Conservation (phyloP, 1,140 invertebrate species). For the Hestina assimilis region DNA sequence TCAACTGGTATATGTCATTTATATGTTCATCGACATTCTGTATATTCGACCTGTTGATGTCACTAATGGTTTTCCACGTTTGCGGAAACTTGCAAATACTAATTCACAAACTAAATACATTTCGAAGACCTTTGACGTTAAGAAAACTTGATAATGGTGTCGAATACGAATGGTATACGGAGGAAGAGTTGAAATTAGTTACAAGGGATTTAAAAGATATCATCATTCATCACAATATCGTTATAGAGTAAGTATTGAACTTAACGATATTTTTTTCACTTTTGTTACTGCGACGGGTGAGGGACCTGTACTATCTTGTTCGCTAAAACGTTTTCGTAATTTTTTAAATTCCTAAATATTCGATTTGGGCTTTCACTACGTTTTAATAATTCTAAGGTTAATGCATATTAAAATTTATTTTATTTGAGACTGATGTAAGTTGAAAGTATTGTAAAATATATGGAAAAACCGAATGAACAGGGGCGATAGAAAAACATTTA, state of each 20-base stretch:
- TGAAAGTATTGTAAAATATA: no score
- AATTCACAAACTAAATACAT: constrained; percentile 25
- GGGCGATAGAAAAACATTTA: no score
- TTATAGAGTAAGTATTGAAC: constrained; percentile 36
- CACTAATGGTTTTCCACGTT: constrained; percentile 33
- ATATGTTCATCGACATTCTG: constrained; percentile 23
- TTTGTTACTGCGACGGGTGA: no score
- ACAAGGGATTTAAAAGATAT: constrained; percentile 9
- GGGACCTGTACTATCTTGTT: no score
- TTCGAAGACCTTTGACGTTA: constrained; percentile 13
- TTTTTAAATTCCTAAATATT: no score
- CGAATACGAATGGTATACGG: constrained; percentile 18
- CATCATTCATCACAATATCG: constrained; percentile 27
- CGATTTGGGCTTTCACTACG: no score
- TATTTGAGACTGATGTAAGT: no score
- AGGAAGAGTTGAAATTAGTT: constrained; percentile 19
- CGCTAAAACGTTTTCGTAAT: no score
- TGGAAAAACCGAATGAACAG: no score
- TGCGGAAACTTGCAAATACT: constrained; percentile 40
- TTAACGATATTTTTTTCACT: no score
- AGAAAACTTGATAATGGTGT: background rate
- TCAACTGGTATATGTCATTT: constrained; percentile 31
- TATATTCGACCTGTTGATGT: constrained; percentile 30
- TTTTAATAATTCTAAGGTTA: no score
- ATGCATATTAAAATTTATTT: no score